A percentile compares a stretch with the other conserved stretches of the same genome.
Evolutionary conservation across 2,888 invertebrate species (phyloP).

Genomic region (Anaspis maculata): DNA sequence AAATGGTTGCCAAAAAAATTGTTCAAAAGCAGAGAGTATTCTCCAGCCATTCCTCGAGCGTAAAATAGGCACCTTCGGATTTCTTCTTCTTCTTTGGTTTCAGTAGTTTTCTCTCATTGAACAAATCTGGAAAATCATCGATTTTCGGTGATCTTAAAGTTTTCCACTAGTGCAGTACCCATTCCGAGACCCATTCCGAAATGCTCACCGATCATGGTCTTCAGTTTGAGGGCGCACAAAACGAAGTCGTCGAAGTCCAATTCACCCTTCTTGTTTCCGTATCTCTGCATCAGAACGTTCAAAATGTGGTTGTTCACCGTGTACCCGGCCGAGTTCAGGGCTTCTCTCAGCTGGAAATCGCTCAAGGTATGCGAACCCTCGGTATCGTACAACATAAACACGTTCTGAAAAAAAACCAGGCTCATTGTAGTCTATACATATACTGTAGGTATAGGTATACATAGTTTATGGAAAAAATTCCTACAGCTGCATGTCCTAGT

Average conservation of each 20-base stretch:
- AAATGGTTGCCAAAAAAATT: too few relatives aligned
- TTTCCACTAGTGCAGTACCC: neutral
- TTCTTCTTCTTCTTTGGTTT: neutral
- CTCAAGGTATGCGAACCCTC: slow-evolving; percentile 72
- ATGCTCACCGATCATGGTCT: slow-evolving; percentile 83
- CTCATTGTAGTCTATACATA: too few relatives aligned
- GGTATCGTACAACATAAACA: slow-evolving; percentile 76
- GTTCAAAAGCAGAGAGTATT: neutral
- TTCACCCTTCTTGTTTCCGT: slow-evolving; percentile 68
- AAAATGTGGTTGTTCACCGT: slow-evolving; percentile 81
- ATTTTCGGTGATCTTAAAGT: too few relatives aligned
- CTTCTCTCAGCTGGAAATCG: slow-evolving; percentile 72
- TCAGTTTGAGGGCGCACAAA: slow-evolving; percentile 84
- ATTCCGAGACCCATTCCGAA: too few relatives aligned
- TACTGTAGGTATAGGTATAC: too few relatives aligned
- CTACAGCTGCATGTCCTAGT: slow-evolving; percentile 79
- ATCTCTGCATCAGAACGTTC: slow-evolving; percentile 81
- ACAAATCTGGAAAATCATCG: neutral
- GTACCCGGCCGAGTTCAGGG: slow-evolving; percentile 81
- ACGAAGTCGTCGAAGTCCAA: slow-evolving; percentile 91
- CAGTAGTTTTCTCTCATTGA: neutral
- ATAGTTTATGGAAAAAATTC: neutral
- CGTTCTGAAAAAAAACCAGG: slow-evolving; percentile 51
- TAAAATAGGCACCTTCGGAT: too few relatives aligned
- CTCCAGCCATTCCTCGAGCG: neutral